Percentiles rank a stretch among this genome's conserved stretches.
Conservation (phyloP, 1,140 invertebrate genomes). For the Drosophila athabasca region DNA sequence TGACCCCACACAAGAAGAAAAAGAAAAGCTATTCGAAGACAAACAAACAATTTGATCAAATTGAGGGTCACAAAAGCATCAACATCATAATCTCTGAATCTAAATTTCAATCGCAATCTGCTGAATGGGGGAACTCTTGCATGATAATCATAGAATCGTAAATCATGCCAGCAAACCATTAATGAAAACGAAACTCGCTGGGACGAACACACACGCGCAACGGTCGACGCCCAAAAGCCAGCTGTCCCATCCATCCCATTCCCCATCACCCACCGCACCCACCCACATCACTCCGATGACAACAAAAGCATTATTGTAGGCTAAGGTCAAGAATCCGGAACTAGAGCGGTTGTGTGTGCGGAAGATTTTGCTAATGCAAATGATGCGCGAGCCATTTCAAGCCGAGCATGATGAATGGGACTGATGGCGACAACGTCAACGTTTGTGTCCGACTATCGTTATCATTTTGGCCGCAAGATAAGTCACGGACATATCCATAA, state of each 20-base stretch:
- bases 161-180: constrained; percentile 64
- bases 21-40: neutral
- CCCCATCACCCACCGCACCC: neutral
- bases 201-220: constrained; percentile 57
- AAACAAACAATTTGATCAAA: constrained; percentile 64
- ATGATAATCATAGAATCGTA: constrained; percentile 67
- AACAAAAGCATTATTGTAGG: constrained; percentile 64
- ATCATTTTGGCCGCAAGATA: constrained; percentile 78
- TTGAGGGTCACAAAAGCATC: constrained; percentile 58
- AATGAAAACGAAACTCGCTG: constrained; percentile 51
- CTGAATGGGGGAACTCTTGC: constrained; percentile 47
- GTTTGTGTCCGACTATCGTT: constrained; percentile 47
- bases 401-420: constrained; percentile 35
- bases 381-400: constrained; percentile 59
- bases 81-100: constrained; percentile 13
- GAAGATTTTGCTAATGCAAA: constrained; percentile 66
- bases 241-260: constrained; percentile 5
- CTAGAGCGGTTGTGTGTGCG: constrained; percentile 50
- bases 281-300: neutral
- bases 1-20: too few species aligned
- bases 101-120: constrained; percentile 46
- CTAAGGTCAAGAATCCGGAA: constrained; percentile 82
- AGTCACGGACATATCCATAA: constrained; percentile 79
- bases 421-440: constrained; percentile 34
- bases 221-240: constrained; percentile 40